phyloP scores from a whole-genome alignment of 2,888 invertebrate genomes.

The Cancer borealis region DNA sequence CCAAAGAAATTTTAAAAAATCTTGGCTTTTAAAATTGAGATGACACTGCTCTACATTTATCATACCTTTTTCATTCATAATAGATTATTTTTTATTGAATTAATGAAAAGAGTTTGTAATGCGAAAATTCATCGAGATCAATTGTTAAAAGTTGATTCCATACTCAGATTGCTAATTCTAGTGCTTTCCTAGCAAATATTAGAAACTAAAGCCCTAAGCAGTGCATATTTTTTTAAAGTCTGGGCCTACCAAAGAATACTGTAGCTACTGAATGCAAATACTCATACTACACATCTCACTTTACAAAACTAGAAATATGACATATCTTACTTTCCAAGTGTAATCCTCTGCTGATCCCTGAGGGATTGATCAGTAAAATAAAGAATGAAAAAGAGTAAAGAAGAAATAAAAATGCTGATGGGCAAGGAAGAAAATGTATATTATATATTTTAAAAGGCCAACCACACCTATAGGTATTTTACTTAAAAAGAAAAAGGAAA shows the following conservation, averaged over 20 bases:
- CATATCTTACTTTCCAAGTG: not conserved
- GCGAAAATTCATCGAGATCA: too few species aligned
- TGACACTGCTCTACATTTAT: too few species aligned
- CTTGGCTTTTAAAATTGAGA: too few species aligned
- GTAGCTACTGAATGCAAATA: not conserved
- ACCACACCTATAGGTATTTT: not conserved
- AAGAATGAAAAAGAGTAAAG: not conserved
- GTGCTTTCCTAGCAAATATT: not conserved
- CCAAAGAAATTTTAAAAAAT: too few species aligned
- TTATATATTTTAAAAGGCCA: not conserved
- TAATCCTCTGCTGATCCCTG: conserved; percentile 30
- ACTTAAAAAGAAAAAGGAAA: not conserved
- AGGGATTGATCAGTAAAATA: not conserved
- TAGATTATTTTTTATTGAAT: too few species aligned
- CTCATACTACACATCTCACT: not conserved
- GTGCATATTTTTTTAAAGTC: not conserved
- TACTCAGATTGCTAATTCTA: not conserved
- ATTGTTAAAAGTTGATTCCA: too few species aligned
- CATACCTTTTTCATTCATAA: too few species aligned
- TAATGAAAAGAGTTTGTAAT: too few species aligned
- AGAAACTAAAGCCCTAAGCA: not conserved
- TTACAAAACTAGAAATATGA: not conserved
- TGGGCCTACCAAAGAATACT: not conserved
- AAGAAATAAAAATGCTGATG: not conserved
- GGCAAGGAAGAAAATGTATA: not conserved